These are phyloP conservation scores for Mactromeris polynyma DNA, from an alignment of 2,888 invertebrate genomes.

Conservation along the genomic window DNA sequence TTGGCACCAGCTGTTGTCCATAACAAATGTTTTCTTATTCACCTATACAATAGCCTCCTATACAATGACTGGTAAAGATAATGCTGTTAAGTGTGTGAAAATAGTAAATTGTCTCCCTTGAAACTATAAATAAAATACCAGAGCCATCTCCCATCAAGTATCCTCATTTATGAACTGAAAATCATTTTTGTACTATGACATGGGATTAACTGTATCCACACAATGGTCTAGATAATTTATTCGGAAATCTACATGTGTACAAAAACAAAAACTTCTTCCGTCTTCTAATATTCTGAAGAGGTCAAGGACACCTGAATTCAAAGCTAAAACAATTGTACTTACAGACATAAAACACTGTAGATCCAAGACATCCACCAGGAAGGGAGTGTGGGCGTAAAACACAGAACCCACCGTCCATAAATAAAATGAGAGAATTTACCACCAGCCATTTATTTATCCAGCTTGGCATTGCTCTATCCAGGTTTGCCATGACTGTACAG, in stretches of 20 bases:
- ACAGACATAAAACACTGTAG: slow-evolving; percentile 42
- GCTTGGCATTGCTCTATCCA: slow-evolving; percentile 39
- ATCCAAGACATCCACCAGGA: slow-evolving; percentile 47
- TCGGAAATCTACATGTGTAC: too few species aligned
- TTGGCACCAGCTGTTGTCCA: too few species aligned
- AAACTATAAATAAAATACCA: not conserved
- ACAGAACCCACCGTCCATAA: slow-evolving; percentile 51
- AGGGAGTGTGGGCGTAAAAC: slow-evolving; percentile 47
- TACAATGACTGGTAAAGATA: not conserved
- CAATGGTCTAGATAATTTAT: too few species aligned
- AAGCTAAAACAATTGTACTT: slow-evolving; percentile 5
- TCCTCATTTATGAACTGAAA: too few species aligned
- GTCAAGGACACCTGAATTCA: too few species aligned
- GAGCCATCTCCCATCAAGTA: too few species aligned
- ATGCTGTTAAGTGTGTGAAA: not conserved
- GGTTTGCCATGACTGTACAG: slow-evolving; percentile 10
- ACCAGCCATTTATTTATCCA: slow-evolving; percentile 53
- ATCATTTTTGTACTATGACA: too few species aligned
- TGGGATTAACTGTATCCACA: too few species aligned
- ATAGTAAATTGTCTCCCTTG: not conserved
- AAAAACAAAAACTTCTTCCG: too few species aligned
- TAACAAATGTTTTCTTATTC: too few species aligned
- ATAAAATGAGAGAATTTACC: slow-evolving; percentile 27
- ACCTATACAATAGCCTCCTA: too few species aligned
- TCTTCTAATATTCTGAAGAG: too few species aligned